phyloP scores from a whole-genome alignment of 2,888 invertebrate genomes.

The Amphipyra tragopoginis region DNA sequence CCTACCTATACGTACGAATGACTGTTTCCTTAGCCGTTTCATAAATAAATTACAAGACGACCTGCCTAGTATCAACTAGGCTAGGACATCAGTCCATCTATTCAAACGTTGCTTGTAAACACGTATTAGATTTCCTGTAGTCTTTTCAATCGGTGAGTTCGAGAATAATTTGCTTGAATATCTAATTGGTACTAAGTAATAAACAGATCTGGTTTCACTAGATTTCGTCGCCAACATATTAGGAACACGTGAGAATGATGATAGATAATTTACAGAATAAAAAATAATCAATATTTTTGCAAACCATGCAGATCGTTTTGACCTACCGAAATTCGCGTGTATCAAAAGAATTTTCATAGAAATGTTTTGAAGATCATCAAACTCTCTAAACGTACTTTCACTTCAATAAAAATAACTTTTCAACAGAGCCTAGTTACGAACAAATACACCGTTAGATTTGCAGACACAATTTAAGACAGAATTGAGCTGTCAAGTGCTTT shows the following conservation, averaged over 20 bases:
- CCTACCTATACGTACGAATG: constrained; percentile 53
- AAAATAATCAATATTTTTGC: too few species aligned
- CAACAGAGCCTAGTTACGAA: constrained; percentile 22
- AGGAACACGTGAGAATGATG: too few species aligned
- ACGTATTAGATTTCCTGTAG: constrained; percentile 1
- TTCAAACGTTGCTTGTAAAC: constrained; percentile 12
- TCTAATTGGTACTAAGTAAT: too few species aligned
- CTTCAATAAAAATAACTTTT: constrained; percentile 37
- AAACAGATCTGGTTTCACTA: too few species aligned
- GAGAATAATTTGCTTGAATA: too few species aligned
- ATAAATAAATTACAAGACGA: constrained; percentile 48
- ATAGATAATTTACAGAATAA: too few species aligned
- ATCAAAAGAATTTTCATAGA: neutral
- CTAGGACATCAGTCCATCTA: too few species aligned
- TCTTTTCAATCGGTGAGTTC: too few species aligned
- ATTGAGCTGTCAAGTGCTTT: neutral
- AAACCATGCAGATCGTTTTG: too few species aligned
- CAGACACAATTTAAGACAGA: constrained; percentile 20
- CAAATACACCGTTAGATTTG: constrained; percentile 41
- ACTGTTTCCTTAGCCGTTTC: constrained; percentile 58
- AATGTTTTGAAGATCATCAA: constrained; percentile 20
- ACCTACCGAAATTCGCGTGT: neutral
- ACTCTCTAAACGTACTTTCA: constrained; percentile 51
- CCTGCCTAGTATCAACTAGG: constrained; percentile 36
- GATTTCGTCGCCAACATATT: too few species aligned